Percentiles rank a stretch among this genome's conserved stretches.
These are phyloP conservation scores for Bos javanicus DNA, from an alignment of 2,113 vertebrate species.

Conservation along the genomic window DNA sequence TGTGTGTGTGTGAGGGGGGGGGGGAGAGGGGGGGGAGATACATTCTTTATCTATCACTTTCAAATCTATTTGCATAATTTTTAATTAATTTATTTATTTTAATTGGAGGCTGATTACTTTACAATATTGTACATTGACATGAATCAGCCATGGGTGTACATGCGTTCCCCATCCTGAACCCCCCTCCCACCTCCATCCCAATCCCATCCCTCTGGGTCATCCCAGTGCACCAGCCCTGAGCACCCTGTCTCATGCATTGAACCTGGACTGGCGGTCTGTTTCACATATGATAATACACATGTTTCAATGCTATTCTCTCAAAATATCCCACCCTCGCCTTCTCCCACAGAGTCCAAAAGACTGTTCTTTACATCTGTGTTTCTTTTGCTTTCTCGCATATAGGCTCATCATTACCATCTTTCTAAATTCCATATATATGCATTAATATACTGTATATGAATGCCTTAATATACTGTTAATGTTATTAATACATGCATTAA, in stretches of 20 bases:
- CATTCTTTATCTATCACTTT: neutral
- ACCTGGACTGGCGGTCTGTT: neutral
- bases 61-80: neutral
- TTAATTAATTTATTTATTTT: neutral
- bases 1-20: neutral
- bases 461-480: too few species aligned
- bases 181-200: neutral
- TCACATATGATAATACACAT: neutral
- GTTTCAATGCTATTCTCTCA: neutral
- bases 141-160: neutral
- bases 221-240: neutral
- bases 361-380: neutral
- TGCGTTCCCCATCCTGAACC: neutral
- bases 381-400: neutral
- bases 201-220: neutral
- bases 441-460: too few species aligned
- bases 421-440: neutral
- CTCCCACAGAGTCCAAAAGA: neutral
- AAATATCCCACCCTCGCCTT: neutral
- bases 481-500: neutral
- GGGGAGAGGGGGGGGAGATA: neutral
- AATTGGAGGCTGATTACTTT: neutral
- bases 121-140: neutral
- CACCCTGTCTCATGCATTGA: rapidly evolving
- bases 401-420: neutral